Base-by-base conservation (phyloP, 2,113 vertebrate genomes). In the Otolemur garnettii region DNA sequence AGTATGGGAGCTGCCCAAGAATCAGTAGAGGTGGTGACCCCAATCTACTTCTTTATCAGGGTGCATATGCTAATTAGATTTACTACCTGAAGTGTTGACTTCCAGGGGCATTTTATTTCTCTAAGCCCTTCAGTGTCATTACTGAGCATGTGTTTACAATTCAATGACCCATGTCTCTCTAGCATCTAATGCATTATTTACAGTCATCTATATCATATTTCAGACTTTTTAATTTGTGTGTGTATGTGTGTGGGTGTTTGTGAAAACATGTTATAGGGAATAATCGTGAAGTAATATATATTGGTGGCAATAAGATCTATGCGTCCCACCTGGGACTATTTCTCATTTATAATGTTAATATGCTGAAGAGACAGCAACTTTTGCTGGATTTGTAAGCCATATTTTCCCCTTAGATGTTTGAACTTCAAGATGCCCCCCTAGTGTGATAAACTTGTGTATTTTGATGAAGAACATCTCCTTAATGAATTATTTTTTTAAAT, bases 241-340 rank as follows among this genome's bases (percentile, higher is more conserved):
- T 42, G 13, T 15, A 8, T 12, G 26, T 7, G 0, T 38, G 8
- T 38, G 2, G 68, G 1, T 17, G 2, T 15, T 17, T 62, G 33
- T 28, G 35, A 42, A 7, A 55, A 19, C 2, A 59, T 1, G 3
- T 42, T 77, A 33, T 7, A 69, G 7, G 30, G 4, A 72, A 78
- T 26, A 71, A 2, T 17, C n/a, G 68, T 81, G 21, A 78, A 77
- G 2, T 79, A 42, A 82, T 21, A 60, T 4, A 8, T 62, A 75
- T 2, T 50, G 24, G 4, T 64, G 17, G 21, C 83, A 93, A 81
- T 5, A 71, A 85, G 24, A 83, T 7, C 8, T 66, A 2, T 26
- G 4, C 33, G 17, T 28, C 1, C 4, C 26, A 71, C 22, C 17
- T 59, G 86, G 3, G 13, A 22, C 15, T 71, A 17, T 35, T 84